A percentile compares a stretch with the other conserved stretches of the same genome.
phyloP scores from a whole-genome alignment of 2,888 invertebrate genomes.

The Alcis repandata region DNA sequence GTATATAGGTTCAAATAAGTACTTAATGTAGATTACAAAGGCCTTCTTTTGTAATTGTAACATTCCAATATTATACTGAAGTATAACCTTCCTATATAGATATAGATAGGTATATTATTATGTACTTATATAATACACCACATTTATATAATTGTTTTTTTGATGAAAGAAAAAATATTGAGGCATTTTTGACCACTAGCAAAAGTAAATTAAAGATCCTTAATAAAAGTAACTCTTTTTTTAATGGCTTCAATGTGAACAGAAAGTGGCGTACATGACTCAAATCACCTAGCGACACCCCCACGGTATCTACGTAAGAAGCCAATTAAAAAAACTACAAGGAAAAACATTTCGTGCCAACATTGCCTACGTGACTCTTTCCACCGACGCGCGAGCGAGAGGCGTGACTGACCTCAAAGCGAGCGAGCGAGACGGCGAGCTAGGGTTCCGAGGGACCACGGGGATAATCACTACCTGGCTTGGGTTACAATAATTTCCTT shows the following conservation, averaged over 20 bases:
- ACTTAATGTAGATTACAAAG: no score
- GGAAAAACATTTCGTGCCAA: slow-evolving; percentile 43
- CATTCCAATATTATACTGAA: no score
- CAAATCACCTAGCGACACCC: background rate
- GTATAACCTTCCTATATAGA: no score
- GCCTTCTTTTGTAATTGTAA: no score
- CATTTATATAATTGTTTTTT: no score
- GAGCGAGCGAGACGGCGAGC: slow-evolving; percentile 14
- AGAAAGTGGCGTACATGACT: slow-evolving; percentile 26
- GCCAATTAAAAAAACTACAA: slow-evolving; percentile 20
- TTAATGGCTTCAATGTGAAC: background rate
- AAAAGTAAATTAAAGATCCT: background rate
- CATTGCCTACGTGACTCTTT: slow-evolving; percentile 58
- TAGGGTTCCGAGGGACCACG: slow-evolving; percentile 8
- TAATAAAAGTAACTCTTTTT: background rate
- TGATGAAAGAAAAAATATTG: no score
- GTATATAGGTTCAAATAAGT: no score
- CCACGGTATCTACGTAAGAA: slow-evolving; percentile 10
- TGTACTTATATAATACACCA: no score
- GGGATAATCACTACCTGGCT: slow-evolving; percentile 32
- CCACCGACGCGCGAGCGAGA: slow-evolving; percentile 45
- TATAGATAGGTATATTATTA: no score
- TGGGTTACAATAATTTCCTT: slow-evolving; percentile 29
- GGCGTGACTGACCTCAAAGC: background rate
- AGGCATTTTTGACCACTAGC: no score